phyloP scores from a whole-genome alignment of 2,888 invertebrate species.

The Oscheius sp. region DNA sequence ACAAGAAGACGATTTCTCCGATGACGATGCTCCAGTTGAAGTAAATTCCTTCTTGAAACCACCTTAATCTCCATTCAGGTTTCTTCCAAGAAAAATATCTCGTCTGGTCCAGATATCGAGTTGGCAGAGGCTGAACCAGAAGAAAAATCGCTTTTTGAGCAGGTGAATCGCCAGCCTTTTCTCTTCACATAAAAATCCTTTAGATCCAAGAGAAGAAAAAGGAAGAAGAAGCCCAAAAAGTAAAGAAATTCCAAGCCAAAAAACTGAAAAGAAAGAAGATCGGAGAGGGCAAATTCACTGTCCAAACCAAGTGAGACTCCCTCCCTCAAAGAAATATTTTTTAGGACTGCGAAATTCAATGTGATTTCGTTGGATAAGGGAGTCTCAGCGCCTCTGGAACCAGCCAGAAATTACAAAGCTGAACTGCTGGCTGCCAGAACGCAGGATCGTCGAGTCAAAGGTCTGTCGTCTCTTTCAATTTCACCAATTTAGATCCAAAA shows the following conservation, averaged over 20 bases:
- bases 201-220: constrained; percentile 17
- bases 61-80: not conserved
- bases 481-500: not conserved
- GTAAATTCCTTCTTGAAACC: not conserved
- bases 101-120: not conserved
- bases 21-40: constrained; percentile 24
- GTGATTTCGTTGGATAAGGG: constrained; percentile 18
- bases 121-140: not conserved
- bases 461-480: too few species aligned
- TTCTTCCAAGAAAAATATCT: constrained; percentile 4
- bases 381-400: constrained; percentile 1
- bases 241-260: constrained; percentile 6
- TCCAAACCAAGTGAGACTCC: constrained; percentile 22
- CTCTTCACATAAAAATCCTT: not conserved
- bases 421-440: constrained; percentile 19
- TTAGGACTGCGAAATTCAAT: constrained; percentile 16
- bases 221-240: constrained; percentile 1
- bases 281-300: constrained; percentile 6
- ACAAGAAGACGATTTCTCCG: not conserved
- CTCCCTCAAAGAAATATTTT: not conserved
- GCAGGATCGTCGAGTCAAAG: not conserved
- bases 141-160: constrained; percentile 19
- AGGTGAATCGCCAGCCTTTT: not conserved
- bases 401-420: constrained; percentile 6
- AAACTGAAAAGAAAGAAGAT: constrained; percentile 18